Percentiles rank a stretch among this genome's conserved stretches.
phyloP scores from a whole-genome alignment of 1,140 invertebrate genomes.

The Wiebesia pumilae region DNA sequence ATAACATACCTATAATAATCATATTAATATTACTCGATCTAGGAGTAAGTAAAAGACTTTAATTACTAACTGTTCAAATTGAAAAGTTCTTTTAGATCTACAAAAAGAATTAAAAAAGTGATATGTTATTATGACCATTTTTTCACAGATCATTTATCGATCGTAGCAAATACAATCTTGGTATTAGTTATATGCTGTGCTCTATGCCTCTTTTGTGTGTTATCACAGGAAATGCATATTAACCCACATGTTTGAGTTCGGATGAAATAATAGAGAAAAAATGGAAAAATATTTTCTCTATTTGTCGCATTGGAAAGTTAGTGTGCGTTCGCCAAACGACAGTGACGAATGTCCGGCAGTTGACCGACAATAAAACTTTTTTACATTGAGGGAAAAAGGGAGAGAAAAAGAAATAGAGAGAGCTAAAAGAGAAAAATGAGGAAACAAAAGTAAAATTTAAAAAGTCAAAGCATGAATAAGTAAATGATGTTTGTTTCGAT shows the following conservation, averaged over 20 bases:
- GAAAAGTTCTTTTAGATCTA: too few species aligned
- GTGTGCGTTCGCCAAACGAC: slow-evolving; percentile 31
- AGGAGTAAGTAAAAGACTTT: too few species aligned
- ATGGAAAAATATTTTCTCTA: slow-evolving; percentile 36
- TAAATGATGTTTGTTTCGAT: slow-evolving; percentile 44
- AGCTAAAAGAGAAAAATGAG: slow-evolving; percentile 3
- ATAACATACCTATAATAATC: too few species aligned
- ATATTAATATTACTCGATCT: too few species aligned
- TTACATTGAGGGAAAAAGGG: not conserved
- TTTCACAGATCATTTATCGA: not conserved
- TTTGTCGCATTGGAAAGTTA: not conserved
- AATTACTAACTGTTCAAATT: too few species aligned
- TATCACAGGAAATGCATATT: slow-evolving; percentile 23
- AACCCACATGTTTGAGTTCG: slow-evolving; percentile 36
- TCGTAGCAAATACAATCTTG: not conserved
- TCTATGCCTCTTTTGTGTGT: not conserved
- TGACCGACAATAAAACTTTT: slow-evolving; percentile 45
- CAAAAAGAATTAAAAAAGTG: not conserved
- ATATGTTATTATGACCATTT: not conserved
- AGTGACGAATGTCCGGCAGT: slow-evolving; percentile 50
- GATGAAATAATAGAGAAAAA: not conserved
- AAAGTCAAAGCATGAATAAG: slow-evolving; percentile 41
- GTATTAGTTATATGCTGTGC: not conserved
- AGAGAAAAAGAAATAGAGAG: not conserved
- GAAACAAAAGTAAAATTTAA: not conserved